Percentiles rank a stretch among this genome's conserved stretches.
Evolutionary conservation across 64 coral and sea anemone genomes (phyloP).

Genomic region (Anthopleura sola): DNA sequence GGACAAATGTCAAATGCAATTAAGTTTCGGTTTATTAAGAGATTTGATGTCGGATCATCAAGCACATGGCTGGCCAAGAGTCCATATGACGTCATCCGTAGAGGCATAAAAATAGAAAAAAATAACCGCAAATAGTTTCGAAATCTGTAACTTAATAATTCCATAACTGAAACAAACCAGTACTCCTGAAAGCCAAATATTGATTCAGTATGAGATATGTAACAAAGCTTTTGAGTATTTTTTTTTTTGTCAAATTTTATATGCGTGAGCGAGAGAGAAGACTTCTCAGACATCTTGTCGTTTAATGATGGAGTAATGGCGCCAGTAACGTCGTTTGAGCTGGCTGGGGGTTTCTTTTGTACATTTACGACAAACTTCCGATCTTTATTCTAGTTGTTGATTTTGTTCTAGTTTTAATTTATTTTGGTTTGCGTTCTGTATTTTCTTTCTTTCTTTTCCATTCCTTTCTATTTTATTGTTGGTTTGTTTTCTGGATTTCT

Average conservation of each 20-base stretch:
- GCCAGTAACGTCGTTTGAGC: background rate
- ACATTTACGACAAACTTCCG: too few species aligned
- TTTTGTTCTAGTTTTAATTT: background rate
- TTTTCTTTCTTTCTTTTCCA: too few species aligned
- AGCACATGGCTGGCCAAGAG: background rate
- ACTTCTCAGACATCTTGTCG: background rate
- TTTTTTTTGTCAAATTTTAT: background rate
- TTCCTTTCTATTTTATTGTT: too few species aligned
- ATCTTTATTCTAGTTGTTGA: too few species aligned
- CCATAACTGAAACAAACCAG: background rate
- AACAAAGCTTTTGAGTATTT: background rate
- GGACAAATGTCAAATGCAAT: conserved; percentile 3
- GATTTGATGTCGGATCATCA: background rate
- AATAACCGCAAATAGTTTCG: background rate
- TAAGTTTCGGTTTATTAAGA: background rate
- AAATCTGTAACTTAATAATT: background rate
- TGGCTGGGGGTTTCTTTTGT: background rate
- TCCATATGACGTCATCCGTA: background rate
- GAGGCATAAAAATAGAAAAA: background rate
- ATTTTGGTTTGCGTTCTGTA: too few species aligned
- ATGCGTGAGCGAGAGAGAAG: background rate
- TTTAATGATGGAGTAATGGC: background rate
- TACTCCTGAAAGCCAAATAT: background rate
- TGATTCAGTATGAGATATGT: background rate
- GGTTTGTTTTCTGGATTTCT: too few species aligned